These are phyloP conservation scores for Prolemur simus DNA, from an alignment of 2,113 vertebrate genomes.

Conservation along the genomic window DNA sequence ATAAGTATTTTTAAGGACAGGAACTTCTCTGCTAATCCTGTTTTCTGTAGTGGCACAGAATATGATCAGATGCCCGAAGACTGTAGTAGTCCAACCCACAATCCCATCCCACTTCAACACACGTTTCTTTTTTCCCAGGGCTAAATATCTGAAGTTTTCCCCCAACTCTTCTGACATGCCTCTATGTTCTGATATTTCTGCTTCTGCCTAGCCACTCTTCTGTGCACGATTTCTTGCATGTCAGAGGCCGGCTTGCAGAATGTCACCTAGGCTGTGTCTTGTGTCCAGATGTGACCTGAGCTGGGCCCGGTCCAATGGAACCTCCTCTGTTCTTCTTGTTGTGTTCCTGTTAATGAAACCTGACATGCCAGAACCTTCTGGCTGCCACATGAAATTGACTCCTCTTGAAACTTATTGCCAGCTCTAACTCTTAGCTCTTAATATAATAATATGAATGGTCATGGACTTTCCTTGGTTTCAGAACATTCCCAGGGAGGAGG, in stretches of 20 bases:
- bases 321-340: background rate
- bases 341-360: background rate
- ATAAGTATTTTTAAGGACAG: background rate
- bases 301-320: rapidly evolving
- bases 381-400: background rate
- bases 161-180: background rate
- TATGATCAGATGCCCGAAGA: background rate
- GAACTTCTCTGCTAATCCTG: background rate
- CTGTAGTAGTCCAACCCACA: no score
- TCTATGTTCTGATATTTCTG: background rate
- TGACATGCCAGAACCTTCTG: background rate
- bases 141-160: background rate
- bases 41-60: background rate
- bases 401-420: background rate
- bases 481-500: no score
- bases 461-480: background rate
- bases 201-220: background rate
- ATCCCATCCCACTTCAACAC: background rate
- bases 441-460: background rate
- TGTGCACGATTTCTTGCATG: background rate
- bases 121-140: background rate
- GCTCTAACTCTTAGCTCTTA: background rate
- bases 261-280: background rate
- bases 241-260: background rate
- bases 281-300: background rate